phyloP scores from a whole-genome alignment of 2,888 invertebrate species.

The Epistrophella euchroma region DNA sequence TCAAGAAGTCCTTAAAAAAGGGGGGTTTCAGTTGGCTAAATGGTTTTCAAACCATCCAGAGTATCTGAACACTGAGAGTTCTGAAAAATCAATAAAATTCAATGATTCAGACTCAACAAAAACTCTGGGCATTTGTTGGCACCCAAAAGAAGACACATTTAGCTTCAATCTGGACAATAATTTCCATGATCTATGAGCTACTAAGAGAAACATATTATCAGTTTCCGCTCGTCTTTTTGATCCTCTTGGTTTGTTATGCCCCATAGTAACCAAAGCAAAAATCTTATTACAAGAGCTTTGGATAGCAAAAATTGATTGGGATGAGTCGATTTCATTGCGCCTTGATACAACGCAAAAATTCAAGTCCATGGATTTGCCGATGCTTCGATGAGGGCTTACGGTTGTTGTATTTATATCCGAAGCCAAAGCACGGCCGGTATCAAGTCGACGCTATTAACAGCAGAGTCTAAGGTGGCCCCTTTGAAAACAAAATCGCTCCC shows the following conservation, averaged over 20 bases:
- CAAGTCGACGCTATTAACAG: slow-evolving; percentile 1
- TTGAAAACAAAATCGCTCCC: background rate
- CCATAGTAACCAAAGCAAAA: background rate
- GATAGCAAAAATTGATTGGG: slow-evolving; percentile 1
- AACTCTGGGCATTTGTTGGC: background rate
- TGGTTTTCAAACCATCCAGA: too few species aligned
- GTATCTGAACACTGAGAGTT: too few species aligned
- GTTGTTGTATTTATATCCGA: background rate
- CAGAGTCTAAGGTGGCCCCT: slow-evolving; percentile 4
- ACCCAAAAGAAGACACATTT: background rate
- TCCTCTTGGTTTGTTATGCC: background rate
- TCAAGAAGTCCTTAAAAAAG: background rate
- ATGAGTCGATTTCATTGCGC: background rate
- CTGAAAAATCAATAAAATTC: too few species aligned
- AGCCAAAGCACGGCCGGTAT: slow-evolving; percentile 1
- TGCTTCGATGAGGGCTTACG: background rate
- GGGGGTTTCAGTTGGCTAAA: background rate
- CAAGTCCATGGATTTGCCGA: slow-evolving; percentile 1
- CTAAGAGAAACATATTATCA: background rate
- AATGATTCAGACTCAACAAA: too few species aligned
- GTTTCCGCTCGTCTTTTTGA: background rate
- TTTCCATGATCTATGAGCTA: background rate
- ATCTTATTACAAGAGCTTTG: background rate
- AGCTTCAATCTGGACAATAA: background rate
- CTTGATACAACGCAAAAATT: background rate